Base-by-base conservation (phyloP, 2,888 invertebrate genomes). In the Macroteleia sp. region DNA sequence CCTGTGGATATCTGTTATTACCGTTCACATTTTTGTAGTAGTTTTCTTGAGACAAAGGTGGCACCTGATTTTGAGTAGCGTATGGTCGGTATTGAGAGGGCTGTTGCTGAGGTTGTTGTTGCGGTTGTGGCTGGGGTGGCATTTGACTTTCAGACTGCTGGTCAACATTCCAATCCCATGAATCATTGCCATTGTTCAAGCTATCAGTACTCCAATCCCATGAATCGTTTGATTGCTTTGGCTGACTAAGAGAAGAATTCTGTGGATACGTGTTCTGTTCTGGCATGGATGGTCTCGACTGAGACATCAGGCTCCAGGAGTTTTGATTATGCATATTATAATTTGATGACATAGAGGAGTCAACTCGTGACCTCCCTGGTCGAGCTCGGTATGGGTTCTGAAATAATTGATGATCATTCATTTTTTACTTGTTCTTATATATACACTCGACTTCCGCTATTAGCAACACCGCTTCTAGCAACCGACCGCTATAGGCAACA, bases 101-200 rank as follows among this genome's bases (percentile, higher is more conserved):
- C 5, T 36, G 19, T 22, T 36, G 56, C 2, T 16, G 36, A n/a
- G n/a, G n/a, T 25, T 42, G 59, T 14, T 48, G 41, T 34, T 81
- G 67, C 39, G 81, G 86, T 16, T 84, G 86, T 25, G 61, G 73
- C 5, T 64, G 64, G 10, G 50, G 75, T 19, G 73, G 80, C 12
- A 86, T n/a, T n/a, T n/a, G 85, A 22, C 77, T 46, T 39, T 90
- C 90, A 0, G 87, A 48, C 48, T 89, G 88, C 62, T 89, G 88
- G 59, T 90, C 91, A 44, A 90, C 78, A 64, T 88, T 89, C 90
- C 91, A 91, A 57, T 91, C 88, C 91, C 91, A 91, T 0, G 90
- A 87, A 81, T 90, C 90, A 74, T 90, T 90, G 6, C 87, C 88
- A 75, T 88, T 88, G 52, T 87, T 87, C 20, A 73, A 56, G 39